These are phyloP conservation scores for Dissostichus mawsoni DNA, from an alignment of 2,113 vertebrate genomes.

Conservation along the genomic window DNA sequence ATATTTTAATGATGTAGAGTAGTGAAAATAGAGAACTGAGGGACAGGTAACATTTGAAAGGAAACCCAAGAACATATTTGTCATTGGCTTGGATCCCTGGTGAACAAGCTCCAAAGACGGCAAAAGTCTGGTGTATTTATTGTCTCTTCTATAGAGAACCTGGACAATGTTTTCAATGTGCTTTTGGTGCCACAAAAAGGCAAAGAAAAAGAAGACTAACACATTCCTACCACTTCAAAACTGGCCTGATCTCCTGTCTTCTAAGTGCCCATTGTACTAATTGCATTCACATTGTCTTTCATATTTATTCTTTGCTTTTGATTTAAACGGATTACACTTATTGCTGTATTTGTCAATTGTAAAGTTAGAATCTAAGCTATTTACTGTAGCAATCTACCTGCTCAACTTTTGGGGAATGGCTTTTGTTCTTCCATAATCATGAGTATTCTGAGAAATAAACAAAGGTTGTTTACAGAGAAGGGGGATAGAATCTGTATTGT, in stretches of 20 bases:
- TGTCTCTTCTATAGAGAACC: not conserved
- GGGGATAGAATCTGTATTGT: slow-evolving; percentile 24
- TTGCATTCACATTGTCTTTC: slow-evolving; percentile 1
- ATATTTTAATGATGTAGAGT: not conserved
- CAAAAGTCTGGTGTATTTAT: not conserved
- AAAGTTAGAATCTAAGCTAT: not conserved
- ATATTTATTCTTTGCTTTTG: not conserved
- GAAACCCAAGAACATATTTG: not conserved
- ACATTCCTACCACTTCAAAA: slow-evolving; percentile 15
- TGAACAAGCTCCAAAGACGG: not conserved
- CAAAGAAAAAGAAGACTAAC: slow-evolving; percentile 4
- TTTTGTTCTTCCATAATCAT: slow-evolving; percentile 32
- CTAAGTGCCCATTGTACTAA: slow-evolving; percentile 26
- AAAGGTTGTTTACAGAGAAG: slow-evolving; percentile 44
- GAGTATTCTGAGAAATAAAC: slow-evolving; percentile 42
- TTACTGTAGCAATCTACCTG: slow-evolving; percentile 4
- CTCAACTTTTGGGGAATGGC: slow-evolving; percentile 38
- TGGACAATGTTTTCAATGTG: slow-evolving; percentile 11
- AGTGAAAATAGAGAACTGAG: not conserved
- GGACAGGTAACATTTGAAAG: too few species aligned
- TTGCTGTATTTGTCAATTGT: not conserved
- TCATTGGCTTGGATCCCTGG: not conserved
- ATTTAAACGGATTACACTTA: not conserved
- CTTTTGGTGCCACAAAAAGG: not conserved
- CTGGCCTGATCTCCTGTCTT: slow-evolving; percentile 20